These are phyloP conservation scores for Callyntrura sp. DNA, from an alignment of 2,888 invertebrate genomes.

Conservation along the genomic window DNA sequence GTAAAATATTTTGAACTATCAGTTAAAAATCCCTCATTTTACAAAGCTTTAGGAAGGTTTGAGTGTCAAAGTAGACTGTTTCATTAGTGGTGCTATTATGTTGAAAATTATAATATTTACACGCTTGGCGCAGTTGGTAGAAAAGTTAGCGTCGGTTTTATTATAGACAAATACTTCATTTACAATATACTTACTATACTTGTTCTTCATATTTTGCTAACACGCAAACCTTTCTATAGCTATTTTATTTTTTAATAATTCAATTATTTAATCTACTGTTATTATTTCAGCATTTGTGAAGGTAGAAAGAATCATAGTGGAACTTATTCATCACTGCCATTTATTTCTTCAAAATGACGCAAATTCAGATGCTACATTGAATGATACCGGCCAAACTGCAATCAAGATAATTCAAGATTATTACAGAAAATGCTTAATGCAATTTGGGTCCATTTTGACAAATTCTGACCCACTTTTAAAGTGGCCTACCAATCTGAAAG, in stretches of 20 bases:
- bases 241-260: too few species aligned
- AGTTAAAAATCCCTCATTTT: too few species aligned
- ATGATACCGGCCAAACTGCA: background rate
- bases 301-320: background rate
- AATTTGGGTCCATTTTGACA: background rate
- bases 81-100: too few species aligned
- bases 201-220: too few species aligned
- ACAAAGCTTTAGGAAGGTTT: too few species aligned
- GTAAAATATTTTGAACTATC: conserved; percentile 27
- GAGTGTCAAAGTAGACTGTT: too few species aligned
- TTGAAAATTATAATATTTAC: too few species aligned
- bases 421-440: background rate
- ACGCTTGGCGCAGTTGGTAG: too few species aligned
- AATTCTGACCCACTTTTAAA: background rate
- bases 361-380: background rate
- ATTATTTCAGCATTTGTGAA: background rate
- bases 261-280: background rate
- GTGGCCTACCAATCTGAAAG: conserved; percentile 1
- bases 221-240: too few species aligned
- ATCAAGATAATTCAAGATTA: background rate
- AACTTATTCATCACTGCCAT: background rate
- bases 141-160: too few species aligned
- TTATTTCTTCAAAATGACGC: background rate
- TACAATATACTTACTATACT: too few species aligned
- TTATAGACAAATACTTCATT: too few species aligned